Evolutionary conservation across 2,888 invertebrate genomes (phyloP), one percentile per base, ranked within the genome.

Genomic region (Pseudococcus longispinus): DNA sequence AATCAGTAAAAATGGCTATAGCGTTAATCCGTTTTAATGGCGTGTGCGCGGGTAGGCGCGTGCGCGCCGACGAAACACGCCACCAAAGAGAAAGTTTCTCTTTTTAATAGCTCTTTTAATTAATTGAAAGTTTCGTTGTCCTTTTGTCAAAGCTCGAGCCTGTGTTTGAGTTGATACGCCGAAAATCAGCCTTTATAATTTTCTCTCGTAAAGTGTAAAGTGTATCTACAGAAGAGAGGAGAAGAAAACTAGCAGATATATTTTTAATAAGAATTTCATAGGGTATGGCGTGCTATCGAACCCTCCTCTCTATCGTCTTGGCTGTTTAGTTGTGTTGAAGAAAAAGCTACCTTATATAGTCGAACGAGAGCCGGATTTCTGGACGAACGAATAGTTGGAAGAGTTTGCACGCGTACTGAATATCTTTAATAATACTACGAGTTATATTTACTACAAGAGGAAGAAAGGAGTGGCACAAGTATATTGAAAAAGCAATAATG

Each of bases 401-500:
- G 26, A 26, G 26, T 26, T 29, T 32, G 74, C 32, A 74, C 74
- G 74, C 74, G 74, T 74, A 74, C 74, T 29, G 74, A 74, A 74
- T 74, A 74, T 74, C 74, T 74, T 29, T 74, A 74, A 2, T 32
- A 32, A 5, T 32, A 32, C 32, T 32, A 32, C 4, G 70, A 29
- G 29, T 26, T 70, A 8, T 70, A 70, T 23, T 9, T 44, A 9
- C 44, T 44, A 46, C 3, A 46, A 13, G 44, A 65, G 26, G 8
- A 6, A n/a, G 51, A 51, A n/a, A 51, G 15, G 44, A 15, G 5
- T n/a, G 51, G 65, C 26, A 65, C 0, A 13, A 26, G 26, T 65
- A 65, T 65, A 37, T 74, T 74, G 74, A 74, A 74, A 74, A 74
- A 74, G 74, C 74, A 74, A 74, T 74, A 74, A 74, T 74, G 74